Evolutionary conservation across 2,888 invertebrate genomes (phyloP).

Genomic region (Caenorhabditis sinica): DNA sequence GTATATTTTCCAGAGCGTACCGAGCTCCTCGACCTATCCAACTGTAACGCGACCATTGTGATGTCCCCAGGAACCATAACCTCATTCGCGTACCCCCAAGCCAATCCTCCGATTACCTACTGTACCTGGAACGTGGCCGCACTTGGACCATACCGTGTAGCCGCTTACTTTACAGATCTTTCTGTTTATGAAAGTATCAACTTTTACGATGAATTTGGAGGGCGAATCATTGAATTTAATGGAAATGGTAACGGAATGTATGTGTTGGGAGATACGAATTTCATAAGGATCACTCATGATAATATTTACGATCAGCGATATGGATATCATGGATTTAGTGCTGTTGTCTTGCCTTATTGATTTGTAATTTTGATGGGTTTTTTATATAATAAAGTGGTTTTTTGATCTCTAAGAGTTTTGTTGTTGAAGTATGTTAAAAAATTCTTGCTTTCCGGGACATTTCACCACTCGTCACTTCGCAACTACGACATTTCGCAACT

Average conservation of each 20-base stretch:
- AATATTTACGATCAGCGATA: conserved; percentile 2
- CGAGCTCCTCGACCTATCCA: conserved; percentile 1
- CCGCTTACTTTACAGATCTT: conserved; percentile 10
- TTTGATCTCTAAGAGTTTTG: no score
- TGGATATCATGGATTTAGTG: conserved; percentile 11
- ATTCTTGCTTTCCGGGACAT: no score
- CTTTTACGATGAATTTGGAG: no score
- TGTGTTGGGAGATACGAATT: not conserved
- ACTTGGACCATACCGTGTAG: conserved; percentile 17
- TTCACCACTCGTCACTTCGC: no score
- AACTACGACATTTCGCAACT: no score
- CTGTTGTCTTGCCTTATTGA: conserved; percentile 15
- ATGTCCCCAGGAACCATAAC: conserved; percentile 30
- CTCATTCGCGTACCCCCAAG: conserved; percentile 5
- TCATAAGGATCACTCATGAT: conserved; percentile 21
- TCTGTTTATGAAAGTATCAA: not conserved
- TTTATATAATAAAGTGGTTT: no score
- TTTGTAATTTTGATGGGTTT: no score
- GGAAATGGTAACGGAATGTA: not conserved
- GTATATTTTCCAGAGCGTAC: not conserved
- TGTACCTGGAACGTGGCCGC: conserved; percentile 27
- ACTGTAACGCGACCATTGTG: conserved; percentile 19
- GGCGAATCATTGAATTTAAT: no score
- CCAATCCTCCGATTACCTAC: not conserved
- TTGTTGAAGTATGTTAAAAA: no score